These are phyloP conservation scores for Pachydiplax longipennis DNA, from an alignment of 2,888 invertebrate species.

Conservation along the genomic window DNA sequence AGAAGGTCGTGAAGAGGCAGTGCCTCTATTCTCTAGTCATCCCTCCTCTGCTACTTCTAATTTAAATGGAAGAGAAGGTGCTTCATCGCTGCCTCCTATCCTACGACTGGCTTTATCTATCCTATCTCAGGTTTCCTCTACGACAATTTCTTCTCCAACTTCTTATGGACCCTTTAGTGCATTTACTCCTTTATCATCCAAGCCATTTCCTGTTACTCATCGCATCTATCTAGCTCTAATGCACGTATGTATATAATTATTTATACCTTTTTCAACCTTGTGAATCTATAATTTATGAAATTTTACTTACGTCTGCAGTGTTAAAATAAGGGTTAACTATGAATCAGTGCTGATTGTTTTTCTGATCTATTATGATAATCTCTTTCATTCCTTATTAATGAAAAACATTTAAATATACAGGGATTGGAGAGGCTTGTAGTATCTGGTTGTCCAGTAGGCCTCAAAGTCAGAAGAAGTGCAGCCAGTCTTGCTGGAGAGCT, in stretches of 20 bases:
- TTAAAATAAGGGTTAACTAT: not conserved
- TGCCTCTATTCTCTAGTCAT: constrained; percentile 53
- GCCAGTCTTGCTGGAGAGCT: constrained; percentile 73
- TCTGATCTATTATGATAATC: not conserved
- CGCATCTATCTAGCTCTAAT: constrained; percentile 27
- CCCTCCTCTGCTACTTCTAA: not conserved
- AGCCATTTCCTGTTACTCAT: not conserved
- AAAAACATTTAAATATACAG: constrained; percentile 54
- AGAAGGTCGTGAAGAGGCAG: constrained; percentile 69
- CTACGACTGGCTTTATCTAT: constrained; percentile 7
- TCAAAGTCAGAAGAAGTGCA: constrained; percentile 69
- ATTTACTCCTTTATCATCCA: not conserved
- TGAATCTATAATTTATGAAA: not conserved
- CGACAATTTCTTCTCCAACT: not conserved
- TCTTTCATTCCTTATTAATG: constrained; percentile 52
- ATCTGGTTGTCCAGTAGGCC: constrained; percentile 59
- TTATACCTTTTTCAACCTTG: not conserved
- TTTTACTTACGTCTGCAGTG: not conserved
- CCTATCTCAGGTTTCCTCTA: constrained; percentile 17
- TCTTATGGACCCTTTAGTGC: constrained; percentile 15
- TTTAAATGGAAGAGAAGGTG: constrained; percentile 1
- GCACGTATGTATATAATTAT: not conserved
- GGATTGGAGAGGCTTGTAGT: constrained; percentile 75
- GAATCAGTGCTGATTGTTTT: not conserved
- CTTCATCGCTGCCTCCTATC: not conserved